These are phyloP conservation scores for Minunthozetes semirufus DNA, from an alignment of 2,888 invertebrate genomes.

Conservation along the genomic window DNA sequence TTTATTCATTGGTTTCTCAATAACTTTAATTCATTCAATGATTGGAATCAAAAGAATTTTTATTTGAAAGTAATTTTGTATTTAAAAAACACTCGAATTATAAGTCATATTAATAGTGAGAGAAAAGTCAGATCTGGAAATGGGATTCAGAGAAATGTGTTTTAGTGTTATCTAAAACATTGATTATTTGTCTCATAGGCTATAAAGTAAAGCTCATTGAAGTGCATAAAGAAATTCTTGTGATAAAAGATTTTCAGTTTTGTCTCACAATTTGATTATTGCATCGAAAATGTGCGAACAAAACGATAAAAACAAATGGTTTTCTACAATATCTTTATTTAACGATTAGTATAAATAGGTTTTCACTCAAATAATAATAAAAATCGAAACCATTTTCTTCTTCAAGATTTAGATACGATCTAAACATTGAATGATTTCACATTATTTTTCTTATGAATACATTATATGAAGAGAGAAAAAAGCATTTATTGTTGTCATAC, in stretches of 20 bases:
- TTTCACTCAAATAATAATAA: neutral
- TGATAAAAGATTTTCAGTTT: neutral
- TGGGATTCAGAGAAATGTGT: neutral
- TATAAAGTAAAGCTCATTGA: conserved; percentile 20
- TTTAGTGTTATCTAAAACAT: neutral
- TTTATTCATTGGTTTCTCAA: neutral
- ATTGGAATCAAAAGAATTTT: neutral
- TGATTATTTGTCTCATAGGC: neutral
- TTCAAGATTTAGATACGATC: neutral
- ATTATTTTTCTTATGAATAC: no score
- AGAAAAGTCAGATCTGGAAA: neutral
- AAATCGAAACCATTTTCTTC: neutral
- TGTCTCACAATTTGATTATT: conserved; percentile 1
- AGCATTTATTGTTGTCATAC: no score
- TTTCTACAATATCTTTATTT: conserved; percentile 1
- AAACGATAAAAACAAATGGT: conserved; percentile 27
- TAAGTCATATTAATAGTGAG: neutral
- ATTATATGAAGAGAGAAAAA: no score
- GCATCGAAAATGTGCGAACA: conserved; percentile 21
- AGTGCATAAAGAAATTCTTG: conserved; percentile 19
- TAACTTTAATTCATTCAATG: neutral
- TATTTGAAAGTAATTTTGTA: neutral
- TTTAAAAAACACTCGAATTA: neutral
- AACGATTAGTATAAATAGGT: neutral
- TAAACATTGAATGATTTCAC: neutral